These are phyloP conservation scores for Centrocercus urophasianus DNA, from an alignment of 2,113 vertebrate species.

Conservation along the genomic window DNA sequence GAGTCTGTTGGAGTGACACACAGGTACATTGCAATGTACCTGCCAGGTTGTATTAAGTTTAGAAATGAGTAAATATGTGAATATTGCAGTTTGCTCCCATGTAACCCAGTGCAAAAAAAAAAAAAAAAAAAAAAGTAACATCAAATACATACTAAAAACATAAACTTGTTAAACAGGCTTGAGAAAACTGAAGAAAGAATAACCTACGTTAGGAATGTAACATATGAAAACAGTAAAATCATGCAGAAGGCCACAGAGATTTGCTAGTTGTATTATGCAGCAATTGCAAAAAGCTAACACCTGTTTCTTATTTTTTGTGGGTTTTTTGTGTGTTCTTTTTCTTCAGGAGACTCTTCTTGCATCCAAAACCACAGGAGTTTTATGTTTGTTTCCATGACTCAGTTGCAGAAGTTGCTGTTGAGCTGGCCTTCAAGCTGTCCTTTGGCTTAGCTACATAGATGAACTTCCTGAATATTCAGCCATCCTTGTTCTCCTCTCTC, in stretches of 20 bases:
- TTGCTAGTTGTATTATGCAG: background rate
- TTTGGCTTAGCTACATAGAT: slow-evolving; percentile 87
- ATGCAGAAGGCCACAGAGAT: background rate
- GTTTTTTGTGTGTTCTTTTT: background rate
- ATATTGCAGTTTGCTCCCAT: background rate
- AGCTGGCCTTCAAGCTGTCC: slow-evolving; percentile 95
- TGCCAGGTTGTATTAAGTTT: background rate
- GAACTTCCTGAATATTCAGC: background rate
- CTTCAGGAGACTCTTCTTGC: slow-evolving; percentile 88
- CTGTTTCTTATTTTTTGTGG: background rate
- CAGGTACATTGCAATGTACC: background rate
- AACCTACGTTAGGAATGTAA: background rate
- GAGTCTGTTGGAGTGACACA: background rate
- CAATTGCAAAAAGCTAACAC: background rate
- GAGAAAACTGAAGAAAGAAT: slow-evolving; percentile 1
- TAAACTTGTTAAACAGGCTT: background rate
- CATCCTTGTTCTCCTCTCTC: background rate
- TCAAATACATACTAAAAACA: background rate
- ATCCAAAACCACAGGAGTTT: slow-evolving; percentile 93
- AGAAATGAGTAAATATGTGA: background rate
- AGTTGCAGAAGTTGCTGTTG: slow-evolving; percentile 89
- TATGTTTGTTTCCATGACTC: slow-evolving; percentile 98
- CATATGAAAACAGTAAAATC: background rate
- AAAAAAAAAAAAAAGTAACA: background rate
- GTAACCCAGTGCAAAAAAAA: background rate